These are phyloP conservation scores for Poecilobothrus nobilitatus DNA, from an alignment of 2,888 invertebrate species.

Conservation along the genomic window DNA sequence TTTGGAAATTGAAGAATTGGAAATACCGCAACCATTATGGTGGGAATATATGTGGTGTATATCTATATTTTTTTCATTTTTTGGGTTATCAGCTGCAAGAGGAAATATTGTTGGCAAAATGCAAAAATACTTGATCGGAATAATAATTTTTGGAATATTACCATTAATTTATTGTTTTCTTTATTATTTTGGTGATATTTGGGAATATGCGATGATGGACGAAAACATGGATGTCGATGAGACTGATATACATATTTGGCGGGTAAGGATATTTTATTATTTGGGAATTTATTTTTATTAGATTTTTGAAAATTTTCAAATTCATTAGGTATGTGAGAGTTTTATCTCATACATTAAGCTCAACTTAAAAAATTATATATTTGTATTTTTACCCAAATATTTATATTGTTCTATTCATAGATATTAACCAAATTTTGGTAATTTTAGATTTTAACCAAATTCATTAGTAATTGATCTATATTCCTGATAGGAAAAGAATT, in stretches of 20 bases:
- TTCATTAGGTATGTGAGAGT: too few species aligned
- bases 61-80: constrained; percentile 72
- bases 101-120: constrained; percentile 71
- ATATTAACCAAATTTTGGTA: too few species aligned
- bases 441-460: too few species aligned
- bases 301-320: too few species aligned
- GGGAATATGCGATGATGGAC: constrained; percentile 61
- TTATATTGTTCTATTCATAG: too few species aligned
- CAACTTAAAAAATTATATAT: too few species aligned
- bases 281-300: too few species aligned
- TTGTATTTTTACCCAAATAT: too few species aligned
- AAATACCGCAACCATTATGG: constrained; percentile 67
- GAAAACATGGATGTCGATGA: constrained; percentile 51
- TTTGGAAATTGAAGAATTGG: constrained; percentile 84
- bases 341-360: too few species aligned
- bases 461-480: too few species aligned
- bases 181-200: constrained; percentile 77
- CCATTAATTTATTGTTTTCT: constrained; percentile 73
- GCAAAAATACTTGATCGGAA: constrained; percentile 73
- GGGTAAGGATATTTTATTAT: constrained; percentile 48
- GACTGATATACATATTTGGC: constrained; percentile 68
- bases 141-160: constrained; percentile 64
- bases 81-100: constrained; percentile 78
- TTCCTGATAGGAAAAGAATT: too few species aligned
- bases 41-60: constrained; percentile 94